These are phyloP conservation scores for Lycia hirtaria DNA, from an alignment of 2,888 invertebrate species.

Conservation along the genomic window DNA sequence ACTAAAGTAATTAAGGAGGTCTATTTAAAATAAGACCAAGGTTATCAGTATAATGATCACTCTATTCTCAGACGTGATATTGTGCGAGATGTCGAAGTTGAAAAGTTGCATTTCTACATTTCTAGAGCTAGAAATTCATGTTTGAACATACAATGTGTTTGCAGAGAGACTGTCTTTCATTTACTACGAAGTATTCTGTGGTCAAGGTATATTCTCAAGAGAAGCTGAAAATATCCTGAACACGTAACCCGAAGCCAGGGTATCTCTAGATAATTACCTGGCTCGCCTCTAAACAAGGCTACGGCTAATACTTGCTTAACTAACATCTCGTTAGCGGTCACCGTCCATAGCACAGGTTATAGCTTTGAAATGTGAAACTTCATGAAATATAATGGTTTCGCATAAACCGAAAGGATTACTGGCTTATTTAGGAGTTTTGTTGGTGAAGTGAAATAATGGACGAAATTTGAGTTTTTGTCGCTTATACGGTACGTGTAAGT, in stretches of 20 bases:
- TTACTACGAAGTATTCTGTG: too few relatives aligned
- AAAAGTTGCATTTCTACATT: too few relatives aligned
- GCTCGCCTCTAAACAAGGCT: neutral
- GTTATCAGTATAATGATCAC: too few relatives aligned
- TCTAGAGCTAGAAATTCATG: too few relatives aligned
- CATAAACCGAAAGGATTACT: neutral
- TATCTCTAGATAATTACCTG: neutral
- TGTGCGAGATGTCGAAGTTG: too few relatives aligned
- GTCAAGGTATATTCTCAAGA: neutral
- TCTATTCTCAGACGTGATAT: too few relatives aligned
- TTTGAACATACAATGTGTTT: too few relatives aligned
- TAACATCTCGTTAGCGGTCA: conserved; percentile 22
- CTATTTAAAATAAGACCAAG: too few relatives aligned
- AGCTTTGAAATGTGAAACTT: conserved; percentile 13
- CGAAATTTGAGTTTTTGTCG: neutral
- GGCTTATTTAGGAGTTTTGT: neutral
- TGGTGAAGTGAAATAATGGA: neutral
- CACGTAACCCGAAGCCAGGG: neutral
- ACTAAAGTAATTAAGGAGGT: too few relatives aligned
- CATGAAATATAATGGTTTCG: conserved; percentile 6
- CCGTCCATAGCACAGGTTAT: neutral
- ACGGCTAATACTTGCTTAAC: conserved; percentile 5
- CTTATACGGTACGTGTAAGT: too few relatives aligned
- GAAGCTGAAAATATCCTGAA: neutral
- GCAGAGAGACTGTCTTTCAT: too few relatives aligned